Percentiles rank a stretch among this genome's conserved stretches.
Evolutionary conservation across 2,113 vertebrate genomes (phyloP).

Genomic region (Parotia lawesii): DNA sequence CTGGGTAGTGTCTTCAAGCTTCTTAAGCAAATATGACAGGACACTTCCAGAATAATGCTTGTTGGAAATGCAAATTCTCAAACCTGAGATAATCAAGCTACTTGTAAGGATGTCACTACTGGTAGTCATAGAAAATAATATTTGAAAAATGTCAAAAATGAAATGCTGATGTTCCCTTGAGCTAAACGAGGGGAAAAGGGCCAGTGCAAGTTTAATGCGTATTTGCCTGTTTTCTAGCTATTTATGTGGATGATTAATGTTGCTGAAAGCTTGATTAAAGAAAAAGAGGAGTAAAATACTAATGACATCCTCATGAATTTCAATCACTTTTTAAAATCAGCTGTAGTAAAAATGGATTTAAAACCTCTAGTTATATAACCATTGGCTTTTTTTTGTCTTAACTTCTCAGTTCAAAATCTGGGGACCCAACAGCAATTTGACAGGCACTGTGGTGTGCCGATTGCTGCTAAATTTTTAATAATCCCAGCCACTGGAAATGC

Average conservation of each 20-base stretch:
- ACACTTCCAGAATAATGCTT: background rate
- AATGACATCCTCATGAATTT: background rate
- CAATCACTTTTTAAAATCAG: conserved; percentile 5
- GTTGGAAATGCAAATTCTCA: background rate
- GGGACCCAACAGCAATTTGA: background rate
- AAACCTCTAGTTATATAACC: conserved; percentile 9
- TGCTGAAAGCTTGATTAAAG: conserved; percentile 18
- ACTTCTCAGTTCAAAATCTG: background rate
- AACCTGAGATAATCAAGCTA: background rate
- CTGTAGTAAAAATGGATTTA: background rate
- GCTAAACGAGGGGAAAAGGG: background rate
- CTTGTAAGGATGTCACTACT: background rate
- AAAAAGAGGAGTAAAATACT: background rate
- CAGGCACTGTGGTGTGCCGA: background rate
- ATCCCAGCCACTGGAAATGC: background rate
- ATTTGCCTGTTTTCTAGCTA: background rate
- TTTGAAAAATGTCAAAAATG: background rate
- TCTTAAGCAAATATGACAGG: background rate
- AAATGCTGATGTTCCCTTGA: background rate
- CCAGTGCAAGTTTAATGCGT: background rate
- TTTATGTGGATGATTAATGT: background rate
- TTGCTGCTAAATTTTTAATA: background rate
- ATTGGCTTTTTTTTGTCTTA: background rate
- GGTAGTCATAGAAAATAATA: background rate
- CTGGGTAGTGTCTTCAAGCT: background rate